These are phyloP conservation scores for Hormiphora californensis DNA, from an alignment of 37 sponge, comb jelly and placozoan genomes.

Conservation along the genomic window DNA sequence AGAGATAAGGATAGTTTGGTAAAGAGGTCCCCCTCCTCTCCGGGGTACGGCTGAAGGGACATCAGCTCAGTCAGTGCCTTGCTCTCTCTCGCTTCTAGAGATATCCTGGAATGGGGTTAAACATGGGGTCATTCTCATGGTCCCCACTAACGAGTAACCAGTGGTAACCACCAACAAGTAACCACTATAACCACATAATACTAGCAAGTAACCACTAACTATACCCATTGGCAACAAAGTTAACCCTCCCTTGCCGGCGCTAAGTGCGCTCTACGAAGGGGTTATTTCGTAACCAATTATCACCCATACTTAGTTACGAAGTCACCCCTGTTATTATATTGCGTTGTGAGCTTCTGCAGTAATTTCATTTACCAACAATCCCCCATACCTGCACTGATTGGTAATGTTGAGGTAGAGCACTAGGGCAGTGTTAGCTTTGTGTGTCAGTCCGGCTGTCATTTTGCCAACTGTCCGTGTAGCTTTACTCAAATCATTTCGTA, in stretches of 20 bases:
- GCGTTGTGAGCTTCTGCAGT: too few species aligned
- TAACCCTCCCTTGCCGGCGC: neutral
- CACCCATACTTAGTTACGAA: too few species aligned
- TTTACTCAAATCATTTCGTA: neutral
- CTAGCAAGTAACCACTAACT: neutral
- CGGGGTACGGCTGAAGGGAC: neutral
- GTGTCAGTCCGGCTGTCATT: neutral
- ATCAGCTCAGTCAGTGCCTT: constrained; percentile 3
- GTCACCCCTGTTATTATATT: too few species aligned
- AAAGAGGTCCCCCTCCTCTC: constrained; percentile 29
- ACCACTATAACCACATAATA: neutral
- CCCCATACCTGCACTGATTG: constrained; percentile 28
- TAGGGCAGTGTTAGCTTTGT: neutral
- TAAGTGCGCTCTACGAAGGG: neutral
- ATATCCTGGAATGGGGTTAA: neutral
- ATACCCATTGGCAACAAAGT: neutral
- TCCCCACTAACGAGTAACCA: neutral
- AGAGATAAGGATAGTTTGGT: constrained; percentile 47
- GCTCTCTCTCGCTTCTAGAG: neutral
- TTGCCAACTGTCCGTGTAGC: neutral
- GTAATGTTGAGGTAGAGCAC: constrained; percentile 38
- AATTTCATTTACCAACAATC: too few species aligned
- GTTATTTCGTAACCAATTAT: too few species aligned
- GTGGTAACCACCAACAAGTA: neutral
- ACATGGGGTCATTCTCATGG: neutral